Conservation (phyloP, 37 sponge, comb jelly and placozoan genomes). For the Cliona cf. orientalis region DNA sequence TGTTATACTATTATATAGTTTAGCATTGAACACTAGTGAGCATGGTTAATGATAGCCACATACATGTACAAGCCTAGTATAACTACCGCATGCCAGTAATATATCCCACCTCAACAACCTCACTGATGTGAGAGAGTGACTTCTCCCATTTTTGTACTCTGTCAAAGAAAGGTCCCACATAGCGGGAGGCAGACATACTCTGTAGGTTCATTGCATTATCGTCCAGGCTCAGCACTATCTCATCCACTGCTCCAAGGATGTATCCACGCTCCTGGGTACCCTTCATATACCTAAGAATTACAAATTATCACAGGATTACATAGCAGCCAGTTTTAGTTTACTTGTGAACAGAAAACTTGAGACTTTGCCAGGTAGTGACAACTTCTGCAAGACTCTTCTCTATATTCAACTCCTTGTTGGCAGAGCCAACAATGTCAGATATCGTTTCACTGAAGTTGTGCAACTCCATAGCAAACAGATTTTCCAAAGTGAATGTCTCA, state of each 20-base stretch:
- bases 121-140: slow-evolving; percentile 98
- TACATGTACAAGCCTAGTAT: neutral
- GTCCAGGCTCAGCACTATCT: slow-evolving; percentile 93
- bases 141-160: slow-evolving; percentile 99
- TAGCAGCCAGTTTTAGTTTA: slow-evolving; percentile 5
- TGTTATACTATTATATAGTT: no score
- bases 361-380: slow-evolving; percentile 90
- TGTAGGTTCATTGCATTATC: slow-evolving; percentile 99
- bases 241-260: slow-evolving; percentile 95
- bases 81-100: neutral
- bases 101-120: slow-evolving; percentile 92
- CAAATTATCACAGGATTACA: neutral
- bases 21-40: no score
- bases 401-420: slow-evolving; percentile 98
- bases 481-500: slow-evolving; percentile 97
- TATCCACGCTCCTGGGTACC: slow-evolving; percentile 96
- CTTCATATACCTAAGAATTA: slow-evolving; percentile 79
- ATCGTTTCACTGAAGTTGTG: slow-evolving; percentile 97
- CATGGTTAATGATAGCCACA: neutral
- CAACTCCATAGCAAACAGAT: slow-evolving; percentile 99
- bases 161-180: slow-evolving; percentile 95
- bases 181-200: slow-evolving; percentile 99
- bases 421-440: slow-evolving; percentile 96
- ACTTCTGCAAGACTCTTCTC: slow-evolving; percentile 96
- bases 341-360: slow-evolving; percentile 87